Evolutionary conservation across 2,113 vertebrate genomes (phyloP).

Genomic region (Peromyscus leucopus): DNA sequence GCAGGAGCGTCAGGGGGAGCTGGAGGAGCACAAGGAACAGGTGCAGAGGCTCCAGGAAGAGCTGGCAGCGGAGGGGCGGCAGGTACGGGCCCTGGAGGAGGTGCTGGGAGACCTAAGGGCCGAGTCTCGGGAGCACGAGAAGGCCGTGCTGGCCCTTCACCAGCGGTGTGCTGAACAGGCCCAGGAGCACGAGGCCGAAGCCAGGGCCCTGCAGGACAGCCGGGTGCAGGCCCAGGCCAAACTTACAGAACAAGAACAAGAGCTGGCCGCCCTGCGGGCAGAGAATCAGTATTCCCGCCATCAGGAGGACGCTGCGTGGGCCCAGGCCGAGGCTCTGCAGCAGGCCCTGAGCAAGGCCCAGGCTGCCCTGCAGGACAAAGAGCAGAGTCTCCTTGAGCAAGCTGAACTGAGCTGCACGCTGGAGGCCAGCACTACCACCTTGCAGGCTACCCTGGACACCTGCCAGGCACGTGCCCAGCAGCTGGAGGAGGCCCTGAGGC

Average conservation of each 20-base stretch:
- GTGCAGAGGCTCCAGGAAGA: constrained; percentile 79
- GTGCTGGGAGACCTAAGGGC: constrained; percentile 77
- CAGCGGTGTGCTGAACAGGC: constrained; percentile 73
- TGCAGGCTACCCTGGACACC: constrained; percentile 70
- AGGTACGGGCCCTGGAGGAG: constrained; percentile 81
- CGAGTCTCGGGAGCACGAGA: constrained; percentile 74
- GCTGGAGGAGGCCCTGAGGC: constrained; percentile 76
- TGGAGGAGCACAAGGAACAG: constrained; percentile 79
- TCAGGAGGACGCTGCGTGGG: constrained; percentile 64
- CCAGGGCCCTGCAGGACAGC: constrained; percentile 67
- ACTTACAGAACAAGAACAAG: constrained; percentile 76
- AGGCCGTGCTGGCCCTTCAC: constrained; percentile 77
- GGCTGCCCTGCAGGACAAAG: constrained; percentile 78
- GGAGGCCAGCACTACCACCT: constrained; percentile 58
- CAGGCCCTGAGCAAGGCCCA: constrained; percentile 75
- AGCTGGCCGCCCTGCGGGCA: constrained; percentile 70
- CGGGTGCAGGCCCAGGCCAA: constrained; percentile 69
- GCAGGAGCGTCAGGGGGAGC: constrained; percentile 71
- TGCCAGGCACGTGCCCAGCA: constrained; percentile 76
- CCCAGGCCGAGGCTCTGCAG: constrained; percentile 74
- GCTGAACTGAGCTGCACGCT: constrained; percentile 73
- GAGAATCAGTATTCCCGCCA: constrained; percentile 66
- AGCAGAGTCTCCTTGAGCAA: constrained; percentile 79
- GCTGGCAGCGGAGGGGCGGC: constrained; percentile 70
- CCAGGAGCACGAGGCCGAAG: constrained; percentile 68